These are phyloP conservation scores for Candoia aspera DNA, from an alignment of 2,113 vertebrate species.

Conservation along the genomic window DNA sequence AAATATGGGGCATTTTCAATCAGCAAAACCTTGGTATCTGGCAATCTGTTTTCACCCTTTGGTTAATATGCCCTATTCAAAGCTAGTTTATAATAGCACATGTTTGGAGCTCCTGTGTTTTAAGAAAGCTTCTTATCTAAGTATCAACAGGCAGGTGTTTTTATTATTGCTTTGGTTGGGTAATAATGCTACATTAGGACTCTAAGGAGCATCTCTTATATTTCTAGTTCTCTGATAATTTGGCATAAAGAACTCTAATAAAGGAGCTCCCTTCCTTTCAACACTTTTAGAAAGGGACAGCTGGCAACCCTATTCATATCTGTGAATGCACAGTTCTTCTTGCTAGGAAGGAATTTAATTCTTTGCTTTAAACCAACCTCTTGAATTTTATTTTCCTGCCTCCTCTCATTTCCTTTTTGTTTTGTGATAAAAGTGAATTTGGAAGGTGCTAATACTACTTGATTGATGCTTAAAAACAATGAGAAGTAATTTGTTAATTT, in stretches of 20 bases:
- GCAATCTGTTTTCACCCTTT: background rate
- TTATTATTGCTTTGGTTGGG: background rate
- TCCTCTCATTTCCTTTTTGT: conserved; percentile 12
- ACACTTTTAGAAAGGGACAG: conserved; percentile 6
- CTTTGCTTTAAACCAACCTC: background rate
- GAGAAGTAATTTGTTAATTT: conserved; percentile 26
- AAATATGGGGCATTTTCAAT: background rate
- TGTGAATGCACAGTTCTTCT: conserved; percentile 8
- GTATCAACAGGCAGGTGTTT: background rate
- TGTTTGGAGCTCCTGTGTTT: background rate
- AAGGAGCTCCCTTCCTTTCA: background rate
- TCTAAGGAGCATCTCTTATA: background rate
- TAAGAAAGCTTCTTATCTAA: background rate
- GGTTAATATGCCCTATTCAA: background rate
- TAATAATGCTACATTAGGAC: background rate
- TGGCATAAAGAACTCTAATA: background rate
- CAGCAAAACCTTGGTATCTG: background rate
- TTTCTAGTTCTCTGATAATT: background rate
- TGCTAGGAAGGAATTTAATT: conserved; percentile 18
- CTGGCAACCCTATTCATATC: conserved; percentile 12
- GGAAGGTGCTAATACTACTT: conserved; percentile 2
- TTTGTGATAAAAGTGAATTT: conserved; percentile 6
- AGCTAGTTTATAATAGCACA: background rate
- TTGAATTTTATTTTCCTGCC: conserved; percentile 17
- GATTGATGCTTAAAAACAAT: conserved; percentile 16